These are phyloP conservation scores for Ariolimax columbianus DNA, from an alignment of 2,888 invertebrate species.

Conservation along the genomic window DNA sequence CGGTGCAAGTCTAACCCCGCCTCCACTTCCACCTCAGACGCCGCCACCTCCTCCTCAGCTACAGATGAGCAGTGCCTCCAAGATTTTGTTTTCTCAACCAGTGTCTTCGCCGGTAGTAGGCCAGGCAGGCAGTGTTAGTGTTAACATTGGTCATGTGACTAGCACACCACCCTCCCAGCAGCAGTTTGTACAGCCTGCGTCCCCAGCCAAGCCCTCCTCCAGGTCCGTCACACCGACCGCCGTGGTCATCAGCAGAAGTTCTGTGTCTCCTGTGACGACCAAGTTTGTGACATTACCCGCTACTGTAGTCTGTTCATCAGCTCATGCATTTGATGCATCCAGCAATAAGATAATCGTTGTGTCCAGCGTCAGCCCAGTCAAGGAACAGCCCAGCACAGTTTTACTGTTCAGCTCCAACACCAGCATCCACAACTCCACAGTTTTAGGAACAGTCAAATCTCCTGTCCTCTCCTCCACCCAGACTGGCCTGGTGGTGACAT, in stretches of 20 bases:
- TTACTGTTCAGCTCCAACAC: constrained; percentile 26
- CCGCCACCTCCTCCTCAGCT: constrained; percentile 38
- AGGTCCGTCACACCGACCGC: constrained; percentile 53
- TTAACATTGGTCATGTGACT: constrained; percentile 36
- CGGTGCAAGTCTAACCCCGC: not conserved
- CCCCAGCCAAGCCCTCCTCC: constrained; percentile 49
- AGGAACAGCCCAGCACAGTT: constrained; percentile 27
- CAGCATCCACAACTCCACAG: not conserved
- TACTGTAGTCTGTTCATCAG: constrained; percentile 22
- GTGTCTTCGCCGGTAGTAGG: constrained; percentile 36
- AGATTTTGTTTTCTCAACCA: constrained; percentile 60
- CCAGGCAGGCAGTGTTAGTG: not conserved
- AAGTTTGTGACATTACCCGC: constrained; percentile 50
- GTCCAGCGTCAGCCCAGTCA: constrained; percentile 38
- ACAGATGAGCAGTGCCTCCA: constrained; percentile 57
- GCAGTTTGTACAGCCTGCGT: constrained; percentile 53
- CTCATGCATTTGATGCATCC: constrained; percentile 32
- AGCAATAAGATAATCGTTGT: constrained; percentile 54
- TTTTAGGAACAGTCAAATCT: constrained; percentile 10
- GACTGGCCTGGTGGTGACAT: constrained; percentile 6
- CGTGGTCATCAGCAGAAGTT: constrained; percentile 49
- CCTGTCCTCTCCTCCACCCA: constrained; percentile 30
- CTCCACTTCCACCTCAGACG: constrained; percentile 37
- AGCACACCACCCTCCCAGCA: constrained; percentile 46
- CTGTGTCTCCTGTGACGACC: constrained; percentile 48